Conservation (phyloP, 2,888 invertebrate genomes). For the Mycalesis mineus region DNA sequence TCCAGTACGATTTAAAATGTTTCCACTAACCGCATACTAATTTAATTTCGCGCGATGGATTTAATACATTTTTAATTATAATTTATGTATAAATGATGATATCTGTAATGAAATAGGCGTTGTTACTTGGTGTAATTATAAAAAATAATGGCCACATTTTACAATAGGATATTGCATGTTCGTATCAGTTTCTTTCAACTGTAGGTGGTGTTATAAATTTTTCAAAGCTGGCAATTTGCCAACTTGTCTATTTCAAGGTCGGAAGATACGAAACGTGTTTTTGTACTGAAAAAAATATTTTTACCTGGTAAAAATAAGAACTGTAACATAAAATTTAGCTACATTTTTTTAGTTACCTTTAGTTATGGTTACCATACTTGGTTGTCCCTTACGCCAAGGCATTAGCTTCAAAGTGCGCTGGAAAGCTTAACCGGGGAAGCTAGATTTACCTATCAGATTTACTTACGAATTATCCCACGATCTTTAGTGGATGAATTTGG, state of each 20-base stretch:
- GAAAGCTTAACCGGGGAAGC: too few relatives aligned
- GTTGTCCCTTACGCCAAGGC: too few relatives aligned
- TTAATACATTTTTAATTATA: background rate
- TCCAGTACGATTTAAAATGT: background rate
- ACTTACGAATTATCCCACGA: too few relatives aligned
- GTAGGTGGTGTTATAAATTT: background rate
- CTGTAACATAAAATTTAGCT: too few relatives aligned
- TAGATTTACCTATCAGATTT: too few relatives aligned
- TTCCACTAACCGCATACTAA: background rate
- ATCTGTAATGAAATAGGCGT: background rate
- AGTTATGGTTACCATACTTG: too few relatives aligned
- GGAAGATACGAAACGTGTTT: background rate
- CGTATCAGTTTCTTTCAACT: background rate
- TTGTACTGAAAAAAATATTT: background rate
- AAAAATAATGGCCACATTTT: background rate
- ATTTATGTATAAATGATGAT: background rate
- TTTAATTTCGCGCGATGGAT: background rate
- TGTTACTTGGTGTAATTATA: background rate
- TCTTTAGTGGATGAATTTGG: too few relatives aligned
- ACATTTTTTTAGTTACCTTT: too few relatives aligned
- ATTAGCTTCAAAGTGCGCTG: too few relatives aligned
- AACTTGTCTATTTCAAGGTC: slow-evolving; percentile 1
- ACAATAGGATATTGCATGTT: background rate
- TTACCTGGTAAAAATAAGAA: background rate
- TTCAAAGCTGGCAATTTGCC: slow-evolving; percentile 1